Evolutionary conservation across 1,140 invertebrate species (phyloP), one percentile per base, ranked within the genome.

Genomic region (Drosophila albomicans): DNA sequence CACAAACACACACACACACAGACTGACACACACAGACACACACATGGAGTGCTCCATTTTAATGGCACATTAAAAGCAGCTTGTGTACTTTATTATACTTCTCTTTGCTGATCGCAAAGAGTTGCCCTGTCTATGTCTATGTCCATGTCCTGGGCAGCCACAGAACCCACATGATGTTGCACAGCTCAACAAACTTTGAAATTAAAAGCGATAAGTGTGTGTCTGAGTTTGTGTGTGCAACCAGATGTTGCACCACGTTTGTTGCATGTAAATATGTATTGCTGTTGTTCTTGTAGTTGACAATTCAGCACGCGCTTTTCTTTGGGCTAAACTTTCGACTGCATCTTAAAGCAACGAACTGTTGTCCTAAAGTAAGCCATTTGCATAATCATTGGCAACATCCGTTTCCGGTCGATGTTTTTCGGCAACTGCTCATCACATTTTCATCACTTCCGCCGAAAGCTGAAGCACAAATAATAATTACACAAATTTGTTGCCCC

Each of bases 1-100:
- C 46, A 25, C 20, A 25, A 25, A 25, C 20, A 54, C 15, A 59
- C 43, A 59, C 54, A 54, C 38, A 67, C 25, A 66, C 16, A 59
- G 59, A 75, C 41, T 46, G 25, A 75, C 52, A 45, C 28, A 59
- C 43, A 52, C 25, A 35, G 5, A 30, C 65, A 46, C 20, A 61
- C 56, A 74, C 28, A 52, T 58, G 57, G 5, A 54, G 10, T 35
- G 75, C 64, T 70, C 69, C 78, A 68, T 81, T 82, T 87, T 79
- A 87, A 82, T 82, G 84, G 77, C 71, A 87, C 79, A 87, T 87
- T 88, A 87, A 87, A 80, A 88, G 84, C 84, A 87, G 82, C 82
- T 86, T 86, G 82, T 68, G 78, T 75, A 70, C 72, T 75, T 75
- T 75, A 70, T 70, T 62, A 32, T 70, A 2, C n/a, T 51, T 56